Evolutionary conservation across 2,888 invertebrate species (phyloP), one percentile per base, ranked within the genome.

Genomic region (Himalopsyche anomala): DNA sequence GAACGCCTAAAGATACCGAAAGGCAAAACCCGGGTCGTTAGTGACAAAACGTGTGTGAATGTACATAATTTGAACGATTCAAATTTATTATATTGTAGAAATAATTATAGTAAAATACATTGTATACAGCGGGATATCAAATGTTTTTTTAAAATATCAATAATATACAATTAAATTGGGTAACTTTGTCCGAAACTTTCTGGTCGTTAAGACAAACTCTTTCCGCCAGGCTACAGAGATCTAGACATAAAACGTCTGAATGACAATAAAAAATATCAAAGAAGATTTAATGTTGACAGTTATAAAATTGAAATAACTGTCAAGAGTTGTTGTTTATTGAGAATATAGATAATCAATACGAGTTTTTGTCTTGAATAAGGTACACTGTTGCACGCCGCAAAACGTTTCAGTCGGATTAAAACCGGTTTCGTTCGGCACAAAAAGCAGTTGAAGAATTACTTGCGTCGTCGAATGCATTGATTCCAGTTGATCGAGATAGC

Each of bases 371-470:
- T 62, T 19, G 9, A 19, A 62, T 15, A 3, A 15, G 51, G 15
- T 51, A 51, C 28, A 62, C 62, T 38, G 36, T 74, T 36, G 74
- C 74, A 12, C 0, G 3, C 74, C 15, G 74, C 74, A 38, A 36
- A 74, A 19, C 62, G 36, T 36, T 2, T 38, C 12, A 38, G 38
- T 36, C 15, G 74, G 74, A 74, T 36, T 74, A 38, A 74, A 74
- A 74, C 74, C 38, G 38, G 74, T 74, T 74, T 74, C 74, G 38
- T 38, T 74, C 74, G 74, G 15, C 74, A 74, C 74, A 74, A 74
- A 74, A 74, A 74, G 69, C 74, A 74, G 38, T 36, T 74, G 74
- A 74, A 74, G 74, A 38, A 74, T 74, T 38, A 74, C 38, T 74
- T 36, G 74, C 28, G 74, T 74, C 36, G 74, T 36, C 38, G 74